Evolutionary conservation across 2,113 vertebrate species (phyloP), one percentile per base, ranked within the genome.

Genomic region (Uria aalge): DNA sequence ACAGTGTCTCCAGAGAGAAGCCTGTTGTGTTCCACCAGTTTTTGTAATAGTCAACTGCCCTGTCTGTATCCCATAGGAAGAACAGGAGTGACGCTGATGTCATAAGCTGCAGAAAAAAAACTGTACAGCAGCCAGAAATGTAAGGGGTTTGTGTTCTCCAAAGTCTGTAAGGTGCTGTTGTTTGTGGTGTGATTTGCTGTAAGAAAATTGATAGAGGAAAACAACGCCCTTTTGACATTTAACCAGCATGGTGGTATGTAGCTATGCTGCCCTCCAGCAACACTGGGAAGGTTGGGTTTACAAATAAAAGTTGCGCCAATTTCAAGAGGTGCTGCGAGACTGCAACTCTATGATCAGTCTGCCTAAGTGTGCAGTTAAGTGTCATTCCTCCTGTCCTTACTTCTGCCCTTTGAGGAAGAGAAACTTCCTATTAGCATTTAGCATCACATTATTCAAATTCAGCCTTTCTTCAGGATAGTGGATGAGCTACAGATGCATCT

Each of bases 231-330:
- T 82, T 50, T 56, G 7, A 15, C 29, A 50, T 6, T 12, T 43
- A 53, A 15, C 16, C 23, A 56, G 34, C 56, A 50, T 0, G 2
- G 15, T 1, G 43, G 11, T 21, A 11, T 2, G 30, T 22, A 24
- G 30, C 36, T 68, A 1, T 17, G 12, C 34, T 75, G 40, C 30
- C 48, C 34, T 41, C 41, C 26, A 82, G 71, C 48, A 90, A 27
- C 34, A 9, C 26, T 15, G 11, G 32, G 32, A 89, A 80, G 24
- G 15, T 45, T 32, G 74, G 15, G 38, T 74, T 55, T 55, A 30
- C 15, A 8, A 40, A 72, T 36, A 12, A 10, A 60, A 9, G 24
- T 30, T 66, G 40, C 34, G 80, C 29, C 36, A 12, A 45, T 69
- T 93, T 60, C 55, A 75, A 84, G 60, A 91, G 29, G 8, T 64